Conservation (phyloP, 2,797 vertebrate genomes). For the Pterois miles region DNA sequence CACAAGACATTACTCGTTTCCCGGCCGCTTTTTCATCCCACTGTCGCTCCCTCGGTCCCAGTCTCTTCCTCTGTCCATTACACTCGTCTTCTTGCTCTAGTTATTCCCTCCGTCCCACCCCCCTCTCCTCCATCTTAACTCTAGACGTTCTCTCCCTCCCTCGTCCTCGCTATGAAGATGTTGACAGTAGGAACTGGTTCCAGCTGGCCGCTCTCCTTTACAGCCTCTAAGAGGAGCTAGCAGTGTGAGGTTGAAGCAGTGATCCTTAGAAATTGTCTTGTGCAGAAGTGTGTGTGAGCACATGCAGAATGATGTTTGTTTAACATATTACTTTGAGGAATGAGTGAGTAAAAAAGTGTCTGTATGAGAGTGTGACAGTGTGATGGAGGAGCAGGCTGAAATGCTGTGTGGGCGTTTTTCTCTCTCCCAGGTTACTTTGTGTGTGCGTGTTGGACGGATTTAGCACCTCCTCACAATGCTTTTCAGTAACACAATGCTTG, state of each 20-base stretch:
- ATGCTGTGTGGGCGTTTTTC: slow-evolving; percentile 53
- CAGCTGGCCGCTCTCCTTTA: slow-evolving; percentile 68
- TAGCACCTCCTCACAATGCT: slow-evolving; percentile 35
- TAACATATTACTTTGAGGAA: slow-evolving; percentile 7
- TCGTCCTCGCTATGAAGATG: slow-evolving; percentile 72
- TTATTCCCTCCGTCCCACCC: slow-evolving; percentile 18
- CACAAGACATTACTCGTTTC: slow-evolving; percentile 61
- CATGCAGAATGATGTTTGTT: slow-evolving; percentile 13
- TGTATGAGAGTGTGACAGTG: slow-evolving; percentile 15
- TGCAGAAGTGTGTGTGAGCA: neutral
- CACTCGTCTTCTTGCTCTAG: slow-evolving; percentile 38
- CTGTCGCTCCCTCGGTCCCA: slow-evolving; percentile 30
- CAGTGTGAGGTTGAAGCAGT: slow-evolving; percentile 6
- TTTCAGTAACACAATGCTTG: slow-evolving; percentile 44
- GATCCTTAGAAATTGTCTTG: slow-evolving; percentile 25
- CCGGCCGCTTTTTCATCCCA: slow-evolving; percentile 9
- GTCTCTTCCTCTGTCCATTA: slow-evolving; percentile 44
- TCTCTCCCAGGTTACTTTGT: slow-evolving; percentile 39
- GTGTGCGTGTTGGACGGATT: slow-evolving; percentile 24
- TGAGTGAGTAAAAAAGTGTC: slow-evolving; percentile 25
- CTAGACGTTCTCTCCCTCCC: slow-evolving; percentile 15
- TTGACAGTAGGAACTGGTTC: slow-evolving; percentile 74
- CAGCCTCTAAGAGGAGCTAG: slow-evolving; percentile 33
- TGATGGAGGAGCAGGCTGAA: slow-evolving; percentile 49
- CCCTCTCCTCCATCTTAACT: neutral